Base-by-base conservation (phyloP, 2,113 vertebrate species). In the Nansenia antarctica region DNA sequence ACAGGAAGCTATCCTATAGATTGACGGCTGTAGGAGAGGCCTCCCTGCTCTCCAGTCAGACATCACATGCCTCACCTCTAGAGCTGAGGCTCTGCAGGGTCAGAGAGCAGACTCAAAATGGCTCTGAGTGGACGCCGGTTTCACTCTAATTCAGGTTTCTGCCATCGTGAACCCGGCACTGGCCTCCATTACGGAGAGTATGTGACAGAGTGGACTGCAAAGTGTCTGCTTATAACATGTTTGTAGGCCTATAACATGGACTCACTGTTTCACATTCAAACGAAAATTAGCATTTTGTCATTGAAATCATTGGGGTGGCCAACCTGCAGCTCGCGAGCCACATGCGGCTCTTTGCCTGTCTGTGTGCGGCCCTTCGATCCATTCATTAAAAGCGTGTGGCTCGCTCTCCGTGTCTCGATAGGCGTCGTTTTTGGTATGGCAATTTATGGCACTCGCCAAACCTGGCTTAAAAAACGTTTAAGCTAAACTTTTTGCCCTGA, bases 91-190 rank as follows among this genome's bases (percentile, higher is more conserved):
- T 75, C 72, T 74, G 55, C 29, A 73, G 80, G 80, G 82, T 85
- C 78, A 84, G 67, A 64, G 73, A 72, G 52, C 67, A 67, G 73
- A 53, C 69, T 77, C 71, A 32, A 79, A 86, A 85, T 83, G 83
- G 83, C 72, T 80, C 76, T 64, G 65, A 74, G 76, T 34, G 69
- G 79, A 84, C 1, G 31, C 70, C 71, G 64, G 77, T 76, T 70
- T 78, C 81, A 32, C 81, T 85, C 84, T 86, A 82, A 84, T 82
- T 82, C 79, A 69, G 85, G 76, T 61, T 78, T 72, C 77, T 78
- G 74, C 68, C 77, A 75, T 58, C 20, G 67, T 53, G 52, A 62
- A 55, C 71, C 77, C 61, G 61, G 67, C 71, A 65, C 26, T 64
- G 42, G 72, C 79, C 64, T 73, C 76, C 74, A 79, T 78, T 79